Evolutionary conservation across 2,888 invertebrate species (phyloP).

Genomic region (Pomacea canaliculata): DNA sequence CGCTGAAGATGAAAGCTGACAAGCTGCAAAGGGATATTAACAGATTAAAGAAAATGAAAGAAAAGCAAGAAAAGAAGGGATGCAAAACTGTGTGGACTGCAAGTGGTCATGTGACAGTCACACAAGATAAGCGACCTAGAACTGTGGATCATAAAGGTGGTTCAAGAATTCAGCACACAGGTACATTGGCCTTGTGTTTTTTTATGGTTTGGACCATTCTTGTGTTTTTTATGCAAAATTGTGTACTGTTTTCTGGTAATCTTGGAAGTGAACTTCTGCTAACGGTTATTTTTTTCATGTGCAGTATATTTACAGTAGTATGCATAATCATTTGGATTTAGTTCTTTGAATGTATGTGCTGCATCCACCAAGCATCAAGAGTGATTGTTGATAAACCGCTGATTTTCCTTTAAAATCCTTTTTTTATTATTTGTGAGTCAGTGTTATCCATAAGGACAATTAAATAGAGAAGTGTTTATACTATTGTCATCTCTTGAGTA

Average conservation of each 20-base stretch:
- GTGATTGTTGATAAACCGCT: too few species aligned
- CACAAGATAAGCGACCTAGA: neutral
- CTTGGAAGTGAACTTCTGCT: neutral
- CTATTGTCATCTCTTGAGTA: too few species aligned
- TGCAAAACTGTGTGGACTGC: neutral
- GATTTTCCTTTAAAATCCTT: too few species aligned
- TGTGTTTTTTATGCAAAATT: neutral
- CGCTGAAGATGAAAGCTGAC: constrained; percentile 15
- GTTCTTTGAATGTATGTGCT: too few species aligned
- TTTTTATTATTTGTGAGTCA: too few species aligned
- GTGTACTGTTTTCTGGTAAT: neutral
- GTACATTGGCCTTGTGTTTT: neutral
- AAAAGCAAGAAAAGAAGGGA: constrained; percentile 6
- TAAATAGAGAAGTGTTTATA: too few species aligned
- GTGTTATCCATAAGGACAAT: too few species aligned
- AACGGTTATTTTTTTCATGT: too few species aligned
- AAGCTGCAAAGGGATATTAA: constrained; percentile 6
- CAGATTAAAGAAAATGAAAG: constrained; percentile 21
- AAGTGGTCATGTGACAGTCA: constrained; percentile 20
- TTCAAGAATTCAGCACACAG: constrained; percentile 5
- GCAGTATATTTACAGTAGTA: too few species aligned
- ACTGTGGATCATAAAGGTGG: neutral
- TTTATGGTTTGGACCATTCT: neutral
- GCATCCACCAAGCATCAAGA: too few species aligned
- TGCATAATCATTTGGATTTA: too few species aligned